Percentiles rank a stretch among this genome's conserved stretches.
Conservation (phyloP, 2,113 vertebrate species). For the Naja naja region DNA sequence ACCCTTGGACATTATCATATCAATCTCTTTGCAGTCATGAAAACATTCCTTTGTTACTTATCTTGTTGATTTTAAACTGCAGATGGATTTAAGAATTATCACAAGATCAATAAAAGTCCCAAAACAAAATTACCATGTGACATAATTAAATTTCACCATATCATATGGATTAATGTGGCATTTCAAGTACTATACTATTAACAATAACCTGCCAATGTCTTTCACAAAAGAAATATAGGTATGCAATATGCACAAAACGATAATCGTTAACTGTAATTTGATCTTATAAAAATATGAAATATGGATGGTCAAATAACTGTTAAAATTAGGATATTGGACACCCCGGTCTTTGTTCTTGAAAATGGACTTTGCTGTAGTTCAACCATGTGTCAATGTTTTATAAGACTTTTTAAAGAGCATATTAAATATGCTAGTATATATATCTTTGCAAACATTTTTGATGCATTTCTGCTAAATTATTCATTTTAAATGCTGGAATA, state of each 20-base stretch:
- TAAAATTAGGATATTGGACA: not conserved
- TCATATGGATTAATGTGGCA: not conserved
- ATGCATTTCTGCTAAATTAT: not conserved
- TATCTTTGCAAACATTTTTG: not conserved
- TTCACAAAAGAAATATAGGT: not conserved
- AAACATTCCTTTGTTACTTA: not conserved
- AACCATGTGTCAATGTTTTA: not conserved
- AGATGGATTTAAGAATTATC: not conserved
- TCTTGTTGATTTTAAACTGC: not conserved
- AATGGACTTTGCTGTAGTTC: not conserved
- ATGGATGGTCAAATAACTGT: not conserved
- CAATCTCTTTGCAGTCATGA: not conserved
- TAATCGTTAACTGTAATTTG: not conserved
- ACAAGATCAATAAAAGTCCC: not conserved
- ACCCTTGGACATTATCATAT: not conserved
- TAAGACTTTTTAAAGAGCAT: not conserved
- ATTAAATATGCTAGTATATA: not conserved
- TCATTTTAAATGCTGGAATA: not conserved
- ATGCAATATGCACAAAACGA: not conserved
- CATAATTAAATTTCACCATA: not conserved
- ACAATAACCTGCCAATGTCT: not conserved
- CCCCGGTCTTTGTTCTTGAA: not conserved
- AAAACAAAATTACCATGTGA: not conserved
- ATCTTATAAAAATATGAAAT: not conserved
- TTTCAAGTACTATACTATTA: not conserved